Evolutionary conservation across 1,140 invertebrate species (phyloP).

Genomic region (Antheraea mylitta): DNA sequence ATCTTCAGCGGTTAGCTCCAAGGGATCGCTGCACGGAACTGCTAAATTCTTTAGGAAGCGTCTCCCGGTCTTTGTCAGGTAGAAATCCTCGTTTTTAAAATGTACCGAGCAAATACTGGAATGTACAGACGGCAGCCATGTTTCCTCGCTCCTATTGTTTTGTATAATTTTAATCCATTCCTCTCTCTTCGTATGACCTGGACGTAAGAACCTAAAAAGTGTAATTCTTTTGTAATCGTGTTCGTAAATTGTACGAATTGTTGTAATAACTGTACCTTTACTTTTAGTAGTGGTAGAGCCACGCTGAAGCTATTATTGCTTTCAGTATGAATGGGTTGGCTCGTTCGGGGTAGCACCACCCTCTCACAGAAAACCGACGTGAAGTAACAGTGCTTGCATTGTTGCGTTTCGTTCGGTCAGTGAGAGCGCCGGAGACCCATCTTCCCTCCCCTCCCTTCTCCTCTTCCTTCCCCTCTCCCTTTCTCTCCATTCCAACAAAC

Average conservation of each 20-base stretch:
- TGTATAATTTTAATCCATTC: constrained; percentile 21
- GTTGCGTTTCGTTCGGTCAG: no score
- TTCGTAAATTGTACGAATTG: not conserved
- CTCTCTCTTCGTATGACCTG: constrained; percentile 21
- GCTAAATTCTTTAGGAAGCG: constrained; percentile 26
- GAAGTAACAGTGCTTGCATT: no score
- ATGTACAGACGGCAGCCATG: constrained; percentile 26
- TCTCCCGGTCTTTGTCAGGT: constrained; percentile 25
- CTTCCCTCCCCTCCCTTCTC: no score
- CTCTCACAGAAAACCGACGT: no score
- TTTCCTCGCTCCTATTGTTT: constrained; percentile 29
- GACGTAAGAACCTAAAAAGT: constrained; percentile 21
- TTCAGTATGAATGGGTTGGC: no score
- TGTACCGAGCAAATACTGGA: constrained; percentile 26
- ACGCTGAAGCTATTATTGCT: no score
- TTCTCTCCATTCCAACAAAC: no score
- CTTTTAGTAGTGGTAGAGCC: no score
- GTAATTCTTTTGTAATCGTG: not conserved
- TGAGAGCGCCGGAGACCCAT: no score
- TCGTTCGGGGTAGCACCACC: no score
- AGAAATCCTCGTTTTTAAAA: constrained; percentile 25
- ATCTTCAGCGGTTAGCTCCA: not conserved
- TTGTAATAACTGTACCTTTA: not conserved
- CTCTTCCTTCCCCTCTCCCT: no score
- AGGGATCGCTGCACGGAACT: constrained; percentile 16